Evolutionary conservation across 2,888 invertebrate genomes (phyloP), one percentile per base, ranked within the genome.

Genomic region (Dasysyrphus tricinctus): DNA sequence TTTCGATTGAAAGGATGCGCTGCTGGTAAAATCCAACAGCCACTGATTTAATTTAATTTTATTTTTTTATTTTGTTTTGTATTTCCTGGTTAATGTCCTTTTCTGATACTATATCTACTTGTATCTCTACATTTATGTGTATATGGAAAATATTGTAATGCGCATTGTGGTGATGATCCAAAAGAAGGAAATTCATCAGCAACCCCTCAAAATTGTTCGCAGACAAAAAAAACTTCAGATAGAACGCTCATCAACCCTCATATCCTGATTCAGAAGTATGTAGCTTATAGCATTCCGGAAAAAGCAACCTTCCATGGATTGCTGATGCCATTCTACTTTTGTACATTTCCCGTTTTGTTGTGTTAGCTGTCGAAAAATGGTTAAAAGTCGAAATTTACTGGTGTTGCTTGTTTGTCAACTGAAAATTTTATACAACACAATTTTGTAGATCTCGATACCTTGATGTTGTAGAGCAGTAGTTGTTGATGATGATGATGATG

Each of bases 331-430:
- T 54, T 74, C 57, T 39, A 49, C 42, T 78, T 16, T 65, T 56
- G 3, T 42, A 32, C 65, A 56, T 80, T 80, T 79, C 56, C 78
- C 70, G 78, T 75, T 80, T 59, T 54, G 47, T 54, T 54, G 7
- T 54, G 29, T 54, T 29, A 3, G 7, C 29, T n/a, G 29, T 49
- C 29, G 16, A 70, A 75, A 82, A 83, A 80, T 88, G 88, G 88
- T 88, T 88, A 88, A 87, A 88, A 88, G 89, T 88, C 88, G 88
- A 84, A 88, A 81, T 81, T 88, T 81, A 88, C 88, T 90, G 91
- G 91, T 91, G 91, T 91, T 90, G 91, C 91, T 90, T 91, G 91
- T 91, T 91, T 91, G 91, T 91, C 91, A 91, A 91, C 91, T 90
- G 77, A 76, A 88, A 84, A 61, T 73, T 63, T 72, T 61, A 70